phyloP scores from a whole-genome alignment of 2,797 vertebrate species.

The Parotocinclus haroldoi region DNA sequence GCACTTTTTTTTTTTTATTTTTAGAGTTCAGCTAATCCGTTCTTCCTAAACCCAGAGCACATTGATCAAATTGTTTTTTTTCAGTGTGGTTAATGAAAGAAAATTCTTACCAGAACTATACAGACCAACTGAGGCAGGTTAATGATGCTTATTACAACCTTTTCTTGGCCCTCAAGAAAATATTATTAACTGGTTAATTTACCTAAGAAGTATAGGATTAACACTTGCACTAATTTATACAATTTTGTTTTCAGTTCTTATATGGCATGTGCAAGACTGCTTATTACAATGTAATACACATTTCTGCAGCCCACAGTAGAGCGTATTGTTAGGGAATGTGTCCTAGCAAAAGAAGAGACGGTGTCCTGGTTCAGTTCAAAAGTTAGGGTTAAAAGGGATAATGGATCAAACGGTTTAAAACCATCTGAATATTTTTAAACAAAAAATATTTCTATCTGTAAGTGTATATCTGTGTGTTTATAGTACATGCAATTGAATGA shows the following conservation, averaged over 20 bases:
- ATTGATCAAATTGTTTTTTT: too few relatives aligned
- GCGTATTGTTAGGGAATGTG: conserved; percentile 2
- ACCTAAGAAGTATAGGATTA: too few relatives aligned
- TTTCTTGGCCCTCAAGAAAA: too few relatives aligned
- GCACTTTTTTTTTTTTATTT: conserved; percentile 44
- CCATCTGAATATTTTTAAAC: conserved; percentile 33
- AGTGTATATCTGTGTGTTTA: conserved; percentile 22
- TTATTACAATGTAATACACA: conserved; percentile 39
- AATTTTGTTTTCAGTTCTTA: background rate
- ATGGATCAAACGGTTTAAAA: background rate
- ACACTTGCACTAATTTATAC: too few relatives aligned
- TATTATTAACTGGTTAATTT: too few relatives aligned
- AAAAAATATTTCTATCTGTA: conserved; percentile 44
- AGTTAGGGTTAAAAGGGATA: background rate
- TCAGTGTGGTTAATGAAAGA: too few relatives aligned
- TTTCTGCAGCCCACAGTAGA: conserved; percentile 7
- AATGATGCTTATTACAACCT: too few relatives aligned
- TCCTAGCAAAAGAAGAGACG: conserved; percentile 19
- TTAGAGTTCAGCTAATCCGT: too few relatives aligned
- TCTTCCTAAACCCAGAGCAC: too few relatives aligned
- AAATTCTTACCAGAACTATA: too few relatives aligned
- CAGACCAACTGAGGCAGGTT: too few relatives aligned
- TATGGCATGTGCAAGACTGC: conserved; percentile 19
- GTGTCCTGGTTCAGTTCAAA: too few relatives aligned
- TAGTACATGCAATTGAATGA: conserved; percentile 9